A percentile compares a stretch with the other conserved stretches of the same genome.
Evolutionary conservation across 92 coral and sea anemone species (phyloP).

Genomic region (Actinostola sp.): DNA sequence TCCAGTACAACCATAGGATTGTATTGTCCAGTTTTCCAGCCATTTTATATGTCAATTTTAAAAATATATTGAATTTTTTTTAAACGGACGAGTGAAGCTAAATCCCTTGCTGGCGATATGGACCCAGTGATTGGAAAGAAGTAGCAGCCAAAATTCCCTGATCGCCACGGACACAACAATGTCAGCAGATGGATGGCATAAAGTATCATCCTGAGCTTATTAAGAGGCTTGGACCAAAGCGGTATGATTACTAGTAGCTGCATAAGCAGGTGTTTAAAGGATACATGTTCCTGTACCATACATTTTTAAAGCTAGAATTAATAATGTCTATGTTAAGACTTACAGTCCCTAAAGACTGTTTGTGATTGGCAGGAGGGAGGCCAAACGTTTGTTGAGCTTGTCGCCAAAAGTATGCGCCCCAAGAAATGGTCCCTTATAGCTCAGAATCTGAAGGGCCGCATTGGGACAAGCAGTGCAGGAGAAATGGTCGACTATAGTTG

Average conservation of each 20-base stretch:
- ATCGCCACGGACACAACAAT: constrained; percentile 97
- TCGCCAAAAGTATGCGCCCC: constrained; percentile 88
- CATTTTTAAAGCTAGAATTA: too few relatives aligned
- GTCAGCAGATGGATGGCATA: constrained; percentile 97
- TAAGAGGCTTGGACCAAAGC: constrained; percentile 99
- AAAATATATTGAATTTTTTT: not conserved
- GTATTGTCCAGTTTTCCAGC: too few relatives aligned
- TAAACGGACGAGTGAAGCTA: constrained; percentile 88
- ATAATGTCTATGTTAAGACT: too few relatives aligned
- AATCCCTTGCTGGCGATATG: constrained; percentile 70
- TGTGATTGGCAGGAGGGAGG: constrained; percentile 79
- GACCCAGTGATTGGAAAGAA: constrained; percentile 86
- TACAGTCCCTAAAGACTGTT: too few relatives aligned
- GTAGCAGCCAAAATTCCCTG: constrained; percentile 79
- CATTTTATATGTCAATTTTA: too few relatives aligned
- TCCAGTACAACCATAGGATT: too few relatives aligned
- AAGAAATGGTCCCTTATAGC: constrained; percentile 98
- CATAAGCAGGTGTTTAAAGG: too few relatives aligned
- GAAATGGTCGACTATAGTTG: constrained; percentile 83
- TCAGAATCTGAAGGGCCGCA: constrained; percentile 93
- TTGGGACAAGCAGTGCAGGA: constrained; percentile 98
- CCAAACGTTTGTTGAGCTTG: constrained; percentile 92
- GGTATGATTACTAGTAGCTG: constrained; percentile 30
- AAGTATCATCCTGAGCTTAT: constrained; percentile 97
- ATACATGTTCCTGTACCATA: too few relatives aligned